phyloP scores from a whole-genome alignment of 2,797 vertebrate species.

The Halcyon chelicuti region DNA sequence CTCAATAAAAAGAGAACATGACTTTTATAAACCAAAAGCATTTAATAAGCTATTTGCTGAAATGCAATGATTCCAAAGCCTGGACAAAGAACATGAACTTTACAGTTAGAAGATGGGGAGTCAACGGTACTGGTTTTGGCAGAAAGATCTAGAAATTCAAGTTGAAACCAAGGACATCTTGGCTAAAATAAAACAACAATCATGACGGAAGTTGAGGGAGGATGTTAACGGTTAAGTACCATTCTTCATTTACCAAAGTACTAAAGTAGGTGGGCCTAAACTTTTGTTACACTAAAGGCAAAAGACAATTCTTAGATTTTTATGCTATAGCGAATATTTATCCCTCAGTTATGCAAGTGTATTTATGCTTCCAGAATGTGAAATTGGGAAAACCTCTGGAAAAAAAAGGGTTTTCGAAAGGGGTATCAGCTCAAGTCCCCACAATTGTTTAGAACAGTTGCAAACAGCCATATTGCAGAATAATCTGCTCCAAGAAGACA shows the following conservation, averaged over 20 bases:
- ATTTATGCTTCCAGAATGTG: background rate
- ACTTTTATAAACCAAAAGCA: background rate
- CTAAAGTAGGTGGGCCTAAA: background rate
- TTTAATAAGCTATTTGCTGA: background rate
- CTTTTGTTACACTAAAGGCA: background rate
- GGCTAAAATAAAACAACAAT: background rate
- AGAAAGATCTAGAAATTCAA: background rate
- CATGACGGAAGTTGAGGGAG: background rate
- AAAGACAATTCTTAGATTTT: background rate
- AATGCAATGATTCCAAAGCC: background rate
- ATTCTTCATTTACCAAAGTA: background rate
- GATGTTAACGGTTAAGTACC: background rate
- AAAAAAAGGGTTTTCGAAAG: background rate
- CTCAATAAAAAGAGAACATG: background rate
- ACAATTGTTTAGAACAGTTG: background rate
- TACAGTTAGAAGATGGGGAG: background rate
- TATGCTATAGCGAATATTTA: background rate
- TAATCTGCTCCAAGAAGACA: background rate
- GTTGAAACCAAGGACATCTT: background rate
- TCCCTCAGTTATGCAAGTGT: accelerated
- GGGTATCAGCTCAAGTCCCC: background rate
- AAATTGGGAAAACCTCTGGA: background rate
- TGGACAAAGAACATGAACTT: background rate
- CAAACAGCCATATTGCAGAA: background rate
- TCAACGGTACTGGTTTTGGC: background rate